Base-by-base conservation (phyloP, 1,140 invertebrate genomes). In the Drosophila fuyamai region DNA sequence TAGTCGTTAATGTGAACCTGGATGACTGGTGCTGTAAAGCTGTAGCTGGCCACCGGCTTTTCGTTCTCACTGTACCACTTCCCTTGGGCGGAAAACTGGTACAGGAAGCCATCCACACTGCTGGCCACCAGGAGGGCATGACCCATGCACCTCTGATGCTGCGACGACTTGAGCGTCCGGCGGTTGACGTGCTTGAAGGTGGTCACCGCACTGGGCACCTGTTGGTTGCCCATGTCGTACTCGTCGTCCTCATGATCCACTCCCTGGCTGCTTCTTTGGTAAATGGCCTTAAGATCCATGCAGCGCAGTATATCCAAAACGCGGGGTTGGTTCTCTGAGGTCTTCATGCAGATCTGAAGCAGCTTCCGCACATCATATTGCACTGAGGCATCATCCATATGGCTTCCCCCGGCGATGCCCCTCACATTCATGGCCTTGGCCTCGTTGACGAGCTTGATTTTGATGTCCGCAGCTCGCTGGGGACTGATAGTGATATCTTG, bases 21-120 rank as follows among this genome's bases (percentile, higher is more conserved):
- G 65, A 94, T 93, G 12, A 96, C 94, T 1, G 95, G 94, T 1
- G 96, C 95, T 0, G 96, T 97, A 65, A 96, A 96, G 5, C 95
- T 94, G 85, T 96, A 96, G 9, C 89, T 81, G 38, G 91, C 89
- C 36, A 92, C 81, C 1, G 88, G 91, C 55, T 92, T 92, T 32
- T 88, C 91, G 43, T 92, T 92, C 51, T 92, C 92, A 44, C 77
- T 91, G 35, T 91, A 91, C 92, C 92, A 92, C 66, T 92, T 92
- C 14, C 91, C 91, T 32, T 92, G 91, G 3, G 83, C 89, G 23
- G 81, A 91, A 53, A 92, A 92, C 62, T 92, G 91, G 76, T 91
- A 92, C 12, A 92, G 46, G 70, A 91, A 92, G 12, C 91, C 91
- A 47, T 92, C 91, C 10, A 92, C 89, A 41, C 85, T 91, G 29